Base-by-base conservation (phyloP, 23 tunicate genomes). In the Clavelina lepadiformis region DNA sequence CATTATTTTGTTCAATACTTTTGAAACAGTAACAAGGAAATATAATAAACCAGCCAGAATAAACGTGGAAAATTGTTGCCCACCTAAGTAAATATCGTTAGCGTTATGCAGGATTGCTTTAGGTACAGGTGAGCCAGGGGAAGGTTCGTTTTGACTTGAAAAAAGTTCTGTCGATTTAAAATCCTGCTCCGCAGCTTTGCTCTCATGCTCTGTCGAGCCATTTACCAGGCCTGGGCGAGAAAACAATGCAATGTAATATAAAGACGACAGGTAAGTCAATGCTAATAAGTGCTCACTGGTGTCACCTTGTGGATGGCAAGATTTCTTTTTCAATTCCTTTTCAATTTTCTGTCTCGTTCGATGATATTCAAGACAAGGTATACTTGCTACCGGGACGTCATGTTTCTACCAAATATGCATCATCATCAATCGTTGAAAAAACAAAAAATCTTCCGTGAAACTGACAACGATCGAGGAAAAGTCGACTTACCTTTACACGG, bases 321-420 rank as follows among this genome's bases (percentile, higher is more conserved):
- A n/a, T n/a, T n/a, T n/a, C n/a, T n/a, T n/a, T n/a, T n/a, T 41
- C 49, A 41, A 41, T 13, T 20, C 6, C 37, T 63, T 25, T 35
- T 22, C 27, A 33, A 73, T 23, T n/a, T 53, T 77, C n/a, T 66
- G 33, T 37, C 33, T 30, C 28, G 45, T 68, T 58, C 60, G 73
- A 32, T n/a, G 47, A 46, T 56, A 74, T 19, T 85, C 59, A 46
- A 85, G 34, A 62, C 93, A 85, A 11, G 93, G 93, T 18, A 85
- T 69, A 45, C 93, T 85, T 1, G 65, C 55, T 28, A 85, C 8
- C 7, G 83, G 79, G 3, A 77, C 53, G 29, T 85, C 46, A 49
- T 77, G 83, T 46, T 71, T 85, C 93, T 77, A 46, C n/a, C 20
- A 72, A 41, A 35, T 23, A 71, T 23, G 23, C 7, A 15, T 11